These are phyloP conservation scores for Harmothoe impar DNA, from an alignment of 2,888 invertebrate species.

Conservation along the genomic window DNA sequence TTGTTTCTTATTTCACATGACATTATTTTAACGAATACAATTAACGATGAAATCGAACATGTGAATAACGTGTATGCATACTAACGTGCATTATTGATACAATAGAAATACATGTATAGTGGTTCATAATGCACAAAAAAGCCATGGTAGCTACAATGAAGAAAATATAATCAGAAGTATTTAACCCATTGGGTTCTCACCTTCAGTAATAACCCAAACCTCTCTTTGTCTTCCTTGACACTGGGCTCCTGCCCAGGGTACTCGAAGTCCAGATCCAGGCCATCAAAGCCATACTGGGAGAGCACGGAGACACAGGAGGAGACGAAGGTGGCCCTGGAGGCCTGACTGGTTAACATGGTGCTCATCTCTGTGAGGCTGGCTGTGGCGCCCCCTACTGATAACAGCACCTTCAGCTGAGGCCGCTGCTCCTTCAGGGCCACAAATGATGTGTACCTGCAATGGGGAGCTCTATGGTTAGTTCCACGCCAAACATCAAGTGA, in stretches of 20 bases:
- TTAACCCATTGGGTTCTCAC: too few relatives aligned
- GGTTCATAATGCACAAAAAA: too few relatives aligned
- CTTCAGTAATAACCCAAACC: constrained; percentile 74
- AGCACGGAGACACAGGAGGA: background rate
- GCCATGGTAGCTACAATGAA: too few relatives aligned
- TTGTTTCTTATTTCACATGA: too few relatives aligned
- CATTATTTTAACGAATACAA: too few relatives aligned
- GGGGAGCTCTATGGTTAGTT: too few relatives aligned
- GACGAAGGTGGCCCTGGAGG: background rate
- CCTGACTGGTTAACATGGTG: background rate
- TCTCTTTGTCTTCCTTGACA: constrained; percentile 76
- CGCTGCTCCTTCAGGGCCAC: background rate
- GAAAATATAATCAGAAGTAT: too few relatives aligned
- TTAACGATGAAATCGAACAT: too few relatives aligned
- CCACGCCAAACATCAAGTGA: too few relatives aligned
- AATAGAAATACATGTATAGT: too few relatives aligned
- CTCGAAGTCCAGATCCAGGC: constrained; percentile 14
- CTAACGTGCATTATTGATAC: too few relatives aligned
- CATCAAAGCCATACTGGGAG: background rate
- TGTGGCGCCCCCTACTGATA: constrained; percentile 22
- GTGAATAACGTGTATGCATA: too few relatives aligned
- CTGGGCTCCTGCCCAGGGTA: constrained; percentile 71
- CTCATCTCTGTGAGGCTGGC: background rate
- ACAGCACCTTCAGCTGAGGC: background rate
- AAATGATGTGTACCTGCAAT: background rate